Evolutionary conservation across 2,888 invertebrate species (phyloP).

Genomic region (Mythimna pallens): DNA sequence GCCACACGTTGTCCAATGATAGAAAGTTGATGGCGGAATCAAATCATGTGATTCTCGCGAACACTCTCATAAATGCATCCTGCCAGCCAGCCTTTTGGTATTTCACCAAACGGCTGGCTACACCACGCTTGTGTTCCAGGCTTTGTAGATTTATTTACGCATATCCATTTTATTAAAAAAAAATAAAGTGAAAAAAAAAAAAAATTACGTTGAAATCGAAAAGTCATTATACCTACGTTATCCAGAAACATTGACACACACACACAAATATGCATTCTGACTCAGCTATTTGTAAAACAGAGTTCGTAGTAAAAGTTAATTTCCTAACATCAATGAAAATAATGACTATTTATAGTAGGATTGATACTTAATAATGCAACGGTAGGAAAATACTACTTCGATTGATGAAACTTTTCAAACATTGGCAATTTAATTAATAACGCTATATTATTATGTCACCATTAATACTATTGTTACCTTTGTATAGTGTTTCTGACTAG

Average conservation of each 20-base stretch:
- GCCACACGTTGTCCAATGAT: too few relatives aligned
- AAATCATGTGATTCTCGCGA: too few relatives aligned
- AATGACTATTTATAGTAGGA: neutral
- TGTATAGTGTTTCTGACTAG: too few relatives aligned
- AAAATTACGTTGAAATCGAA: neutral
- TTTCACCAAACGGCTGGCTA: too few relatives aligned
- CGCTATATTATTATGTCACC: neutral
- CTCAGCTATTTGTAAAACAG: neutral
- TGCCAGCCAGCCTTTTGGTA: too few relatives aligned
- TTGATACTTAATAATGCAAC: neutral
- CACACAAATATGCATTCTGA: neutral
- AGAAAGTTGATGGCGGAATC: too few relatives aligned
- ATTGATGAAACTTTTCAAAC: neutral
- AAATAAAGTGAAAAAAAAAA: neutral
- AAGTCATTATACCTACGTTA: neutral
- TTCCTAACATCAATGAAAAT: conserved; percentile 13
- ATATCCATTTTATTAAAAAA: too few relatives aligned
- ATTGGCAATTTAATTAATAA: neutral
- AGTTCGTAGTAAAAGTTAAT: conserved; percentile 16
- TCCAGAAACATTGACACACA: neutral
- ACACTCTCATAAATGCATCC: too few relatives aligned
- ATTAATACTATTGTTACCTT: too few relatives aligned
- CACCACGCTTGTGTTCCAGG: too few relatives aligned
- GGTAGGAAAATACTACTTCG: neutral
- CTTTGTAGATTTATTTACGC: too few relatives aligned